Conservation (phyloP, 2,113 vertebrate species). For the Corapipo altera region DNA sequence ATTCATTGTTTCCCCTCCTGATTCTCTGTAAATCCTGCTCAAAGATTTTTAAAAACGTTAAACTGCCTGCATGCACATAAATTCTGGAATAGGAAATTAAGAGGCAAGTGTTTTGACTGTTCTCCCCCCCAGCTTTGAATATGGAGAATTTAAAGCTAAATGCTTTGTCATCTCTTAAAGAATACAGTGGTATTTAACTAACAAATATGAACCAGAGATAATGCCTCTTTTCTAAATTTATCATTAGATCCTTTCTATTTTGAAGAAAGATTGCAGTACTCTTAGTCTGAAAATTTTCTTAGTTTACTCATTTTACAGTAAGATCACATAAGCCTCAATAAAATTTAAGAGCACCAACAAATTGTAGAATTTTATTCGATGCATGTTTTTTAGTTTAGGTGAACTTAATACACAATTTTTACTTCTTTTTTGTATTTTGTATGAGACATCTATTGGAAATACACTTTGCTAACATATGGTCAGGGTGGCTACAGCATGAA, state of each 20-base stretch:
- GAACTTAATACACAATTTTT: not conserved
- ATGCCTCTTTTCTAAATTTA: not conserved
- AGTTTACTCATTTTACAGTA: not conserved
- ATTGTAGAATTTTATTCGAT: not conserved
- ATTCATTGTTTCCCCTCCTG: not conserved
- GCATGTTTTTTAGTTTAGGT: not conserved
- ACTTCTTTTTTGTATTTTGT: not conserved
- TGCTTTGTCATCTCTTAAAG: not conserved
- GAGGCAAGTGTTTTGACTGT: not conserved
- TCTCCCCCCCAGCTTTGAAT: not conserved
- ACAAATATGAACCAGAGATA: not conserved
- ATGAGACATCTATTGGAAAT: not conserved
- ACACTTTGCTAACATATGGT: not conserved
- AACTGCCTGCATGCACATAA: not conserved
- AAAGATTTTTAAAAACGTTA: not conserved
- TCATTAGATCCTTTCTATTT: not conserved
- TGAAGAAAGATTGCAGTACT: not conserved
- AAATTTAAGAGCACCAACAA: not conserved
- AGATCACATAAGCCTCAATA: not conserved
- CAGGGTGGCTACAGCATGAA: not conserved
- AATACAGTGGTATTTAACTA: not conserved
- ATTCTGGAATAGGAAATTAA: not conserved
- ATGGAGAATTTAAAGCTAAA: not conserved
- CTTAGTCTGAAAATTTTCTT: not conserved
- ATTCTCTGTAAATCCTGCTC: not conserved